phyloP scores from a whole-genome alignment of 2,797 vertebrate species.

The Sciurus carolinensis region DNA sequence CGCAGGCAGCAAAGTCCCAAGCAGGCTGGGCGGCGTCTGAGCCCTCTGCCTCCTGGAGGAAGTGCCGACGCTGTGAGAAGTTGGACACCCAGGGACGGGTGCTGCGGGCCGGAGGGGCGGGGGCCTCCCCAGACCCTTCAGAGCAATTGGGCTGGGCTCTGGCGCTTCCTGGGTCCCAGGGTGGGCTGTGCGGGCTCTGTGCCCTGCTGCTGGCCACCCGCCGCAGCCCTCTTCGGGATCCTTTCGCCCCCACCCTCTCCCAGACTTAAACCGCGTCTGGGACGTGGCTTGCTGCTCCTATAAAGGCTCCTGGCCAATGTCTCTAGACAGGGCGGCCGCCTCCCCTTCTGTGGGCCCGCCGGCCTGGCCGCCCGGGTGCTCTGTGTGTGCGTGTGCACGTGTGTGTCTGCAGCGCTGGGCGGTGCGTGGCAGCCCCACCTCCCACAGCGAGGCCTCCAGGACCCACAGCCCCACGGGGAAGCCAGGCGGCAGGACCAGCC shows the following conservation, averaged over 20 bases:
- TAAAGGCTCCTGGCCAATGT: background rate
- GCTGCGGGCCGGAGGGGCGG: background rate
- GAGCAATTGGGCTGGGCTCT: too few relatives aligned
- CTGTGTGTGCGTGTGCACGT: background rate
- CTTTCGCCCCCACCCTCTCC: background rate
- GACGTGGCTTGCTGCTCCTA: background rate
- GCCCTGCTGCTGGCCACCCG: background rate
- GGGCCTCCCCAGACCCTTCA: background rate
- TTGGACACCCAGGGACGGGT: background rate
- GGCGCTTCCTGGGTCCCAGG: too few relatives aligned
- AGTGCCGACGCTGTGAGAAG: background rate
- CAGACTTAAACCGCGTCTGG: background rate
- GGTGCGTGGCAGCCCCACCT: background rate
- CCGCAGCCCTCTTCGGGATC: background rate
- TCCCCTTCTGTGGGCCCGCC: background rate
- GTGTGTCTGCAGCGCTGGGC: background rate
- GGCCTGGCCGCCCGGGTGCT: background rate
- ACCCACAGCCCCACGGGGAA: background rate
- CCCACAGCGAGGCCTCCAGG: background rate
- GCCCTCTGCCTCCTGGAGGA: too few relatives aligned
- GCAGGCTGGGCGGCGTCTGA: background rate
- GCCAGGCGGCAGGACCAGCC: background rate
- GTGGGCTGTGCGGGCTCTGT: background rate
- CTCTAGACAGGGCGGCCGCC: background rate
- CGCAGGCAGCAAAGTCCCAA: rapidly evolving